These are phyloP conservation scores for Pachyuromys duprasi DNA, from an alignment of 2,797 vertebrate genomes.

Conservation along the genomic window DNA sequence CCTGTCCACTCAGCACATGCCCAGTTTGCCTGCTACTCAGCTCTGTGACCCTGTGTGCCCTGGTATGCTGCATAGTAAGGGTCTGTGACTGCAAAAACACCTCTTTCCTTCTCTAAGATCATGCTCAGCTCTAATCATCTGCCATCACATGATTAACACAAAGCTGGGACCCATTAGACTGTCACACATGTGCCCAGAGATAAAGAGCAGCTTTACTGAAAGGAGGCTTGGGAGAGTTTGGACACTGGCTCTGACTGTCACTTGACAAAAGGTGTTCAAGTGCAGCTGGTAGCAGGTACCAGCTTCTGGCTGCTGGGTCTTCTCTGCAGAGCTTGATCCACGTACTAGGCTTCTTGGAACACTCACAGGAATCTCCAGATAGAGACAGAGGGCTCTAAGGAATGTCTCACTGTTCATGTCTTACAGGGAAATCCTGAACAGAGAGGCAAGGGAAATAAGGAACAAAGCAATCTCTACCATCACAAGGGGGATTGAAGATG, in stretches of 20 bases:
- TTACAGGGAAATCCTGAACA: background rate
- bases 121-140: background rate
- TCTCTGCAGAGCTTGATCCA: background rate
- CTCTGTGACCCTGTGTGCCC: background rate
- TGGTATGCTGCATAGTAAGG: background rate
- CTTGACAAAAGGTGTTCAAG: background rate
- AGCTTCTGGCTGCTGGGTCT: background rate
- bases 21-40: too few species aligned
- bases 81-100: background rate
- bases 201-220: background rate
- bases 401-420: background rate
- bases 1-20: background rate
- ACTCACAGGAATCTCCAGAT: background rate
- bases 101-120: background rate
- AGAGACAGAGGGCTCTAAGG: background rate
- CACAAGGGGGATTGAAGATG: background rate
- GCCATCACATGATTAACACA: background rate
- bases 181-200: background rate
- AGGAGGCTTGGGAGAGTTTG: rapidly evolving
- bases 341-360: background rate
- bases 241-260: too few species aligned
- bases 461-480: background rate
- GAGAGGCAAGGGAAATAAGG: too few species aligned
- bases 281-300: background rate
- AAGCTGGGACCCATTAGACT: background rate